These are phyloP conservation scores for Opisthograptis luteolata DNA, from an alignment of 2,888 invertebrate species.

Conservation along the genomic window DNA sequence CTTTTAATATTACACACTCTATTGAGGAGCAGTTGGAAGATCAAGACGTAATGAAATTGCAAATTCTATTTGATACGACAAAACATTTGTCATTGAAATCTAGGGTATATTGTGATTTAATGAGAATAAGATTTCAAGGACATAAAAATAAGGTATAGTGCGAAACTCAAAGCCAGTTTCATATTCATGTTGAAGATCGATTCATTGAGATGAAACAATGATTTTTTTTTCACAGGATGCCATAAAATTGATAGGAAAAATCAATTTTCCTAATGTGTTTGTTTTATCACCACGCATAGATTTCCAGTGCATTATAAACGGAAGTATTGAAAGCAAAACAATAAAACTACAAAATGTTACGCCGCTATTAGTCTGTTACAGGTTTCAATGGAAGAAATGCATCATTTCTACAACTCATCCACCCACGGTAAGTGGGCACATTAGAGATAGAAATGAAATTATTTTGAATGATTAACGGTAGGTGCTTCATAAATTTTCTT, in stretches of 20 bases:
- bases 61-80: conserved; percentile 74
- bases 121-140: conserved; percentile 72
- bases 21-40: conserved; percentile 72
- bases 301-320: conserved; percentile 85
- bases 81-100: conserved; percentile 71
- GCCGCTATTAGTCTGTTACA: conserved; percentile 69
- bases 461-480: too few species aligned
- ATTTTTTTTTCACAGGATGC: conserved; percentile 80
- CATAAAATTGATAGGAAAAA: conserved; percentile 85
- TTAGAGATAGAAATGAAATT: background rate
- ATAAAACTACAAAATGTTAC: conserved; percentile 74
- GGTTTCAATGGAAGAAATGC: conserved; percentile 69
- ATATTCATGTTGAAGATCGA: too few species aligned
- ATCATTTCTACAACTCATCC: conserved; percentile 39
- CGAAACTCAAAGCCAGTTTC: background rate
- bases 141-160: conserved; percentile 71
- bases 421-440: background rate
- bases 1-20: conserved; percentile 66
- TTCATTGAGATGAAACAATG: background rate
- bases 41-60: conserved; percentile 74
- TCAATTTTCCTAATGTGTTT: conserved; percentile 88
- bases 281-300: conserved; percentile 82
- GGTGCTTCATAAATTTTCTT: too few species aligned
- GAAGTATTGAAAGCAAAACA: conserved; percentile 65
- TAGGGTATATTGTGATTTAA: conserved; percentile 65